Evolutionary conservation across 2,113 vertebrate species (phyloP).

Genomic region (Willisornis vidua): DNA sequence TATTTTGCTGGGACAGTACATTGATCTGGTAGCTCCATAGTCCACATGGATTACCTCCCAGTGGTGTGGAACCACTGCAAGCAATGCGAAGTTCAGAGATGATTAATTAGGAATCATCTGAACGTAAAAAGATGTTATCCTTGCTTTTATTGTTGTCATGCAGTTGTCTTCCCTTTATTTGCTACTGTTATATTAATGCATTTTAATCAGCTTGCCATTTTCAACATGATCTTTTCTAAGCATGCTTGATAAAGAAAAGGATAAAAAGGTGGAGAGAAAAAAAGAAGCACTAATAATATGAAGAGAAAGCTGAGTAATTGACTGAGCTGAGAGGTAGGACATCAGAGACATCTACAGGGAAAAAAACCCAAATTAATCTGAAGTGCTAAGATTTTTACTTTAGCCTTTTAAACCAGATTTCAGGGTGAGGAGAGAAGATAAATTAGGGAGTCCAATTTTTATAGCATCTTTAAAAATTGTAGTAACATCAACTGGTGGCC

Average conservation of each 20-base stretch:
- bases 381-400: neutral
- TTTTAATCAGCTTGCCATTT: neutral
- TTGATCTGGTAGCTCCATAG: neutral
- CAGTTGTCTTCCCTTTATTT: neutral
- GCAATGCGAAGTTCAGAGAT: fast-evolving
- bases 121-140: neutral
- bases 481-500: neutral
- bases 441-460: neutral
- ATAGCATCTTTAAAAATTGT: neutral
- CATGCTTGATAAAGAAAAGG: neutral
- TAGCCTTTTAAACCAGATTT: neutral
- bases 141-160: neutral
- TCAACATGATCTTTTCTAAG: neutral
- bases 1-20: neutral
- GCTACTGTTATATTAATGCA: neutral
- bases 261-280: neutral
- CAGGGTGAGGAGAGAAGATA: neutral
- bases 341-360: neutral
- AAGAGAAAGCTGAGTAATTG: neutral
- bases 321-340: neutral
- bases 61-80: neutral
- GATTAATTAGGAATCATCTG: neutral
- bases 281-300: neutral
- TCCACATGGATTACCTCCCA: neutral
- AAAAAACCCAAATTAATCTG: neutral